A percentile compares a stretch with the other conserved stretches of the same genome.
Conservation (phyloP, 2,888 invertebrate genomes). For the Lottia gigantea region DNA sequence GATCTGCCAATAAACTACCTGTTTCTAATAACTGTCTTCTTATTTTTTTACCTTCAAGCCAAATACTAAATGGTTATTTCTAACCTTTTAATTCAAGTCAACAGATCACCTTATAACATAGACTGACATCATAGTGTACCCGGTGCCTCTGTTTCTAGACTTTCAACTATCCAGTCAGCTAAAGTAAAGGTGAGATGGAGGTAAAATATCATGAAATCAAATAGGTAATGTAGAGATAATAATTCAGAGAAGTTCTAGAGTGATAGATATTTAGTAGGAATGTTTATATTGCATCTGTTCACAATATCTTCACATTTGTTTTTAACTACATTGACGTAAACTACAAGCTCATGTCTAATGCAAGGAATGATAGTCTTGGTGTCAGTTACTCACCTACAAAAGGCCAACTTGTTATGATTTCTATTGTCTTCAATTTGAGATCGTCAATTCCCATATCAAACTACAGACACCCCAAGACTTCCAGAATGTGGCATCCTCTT, state of each 20-base stretch:
- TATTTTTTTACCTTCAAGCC: slow-evolving; percentile 3
- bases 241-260: slow-evolving; percentile 9
- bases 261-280: slow-evolving; percentile 5
- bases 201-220: neutral
- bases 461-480: neutral
- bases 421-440: slow-evolving; percentile 2
- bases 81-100: neutral
- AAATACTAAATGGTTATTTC: slow-evolving; percentile 8
- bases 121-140: neutral
- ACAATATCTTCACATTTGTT: slow-evolving; percentile 2
- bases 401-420: slow-evolving; percentile 6
- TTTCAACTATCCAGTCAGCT: neutral
- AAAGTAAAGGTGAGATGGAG: slow-evolving; percentile 5
- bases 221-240: slow-evolving; percentile 6
- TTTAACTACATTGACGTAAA: slow-evolving; percentile 8
- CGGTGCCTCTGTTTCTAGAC: neutral
- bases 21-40: too few species aligned
- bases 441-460: neutral
- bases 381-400: slow-evolving; percentile 1
- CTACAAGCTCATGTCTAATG: slow-evolving; percentile 4
- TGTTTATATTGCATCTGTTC: slow-evolving; percentile 7
- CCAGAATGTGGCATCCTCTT: neutral
- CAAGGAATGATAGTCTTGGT: slow-evolving; percentile 2
- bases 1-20: too few species aligned
- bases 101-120: neutral